These are phyloP conservation scores for Pediacus dermestoides DNA, from an alignment of 2,888 invertebrate genomes.

Conservation along the genomic window DNA sequence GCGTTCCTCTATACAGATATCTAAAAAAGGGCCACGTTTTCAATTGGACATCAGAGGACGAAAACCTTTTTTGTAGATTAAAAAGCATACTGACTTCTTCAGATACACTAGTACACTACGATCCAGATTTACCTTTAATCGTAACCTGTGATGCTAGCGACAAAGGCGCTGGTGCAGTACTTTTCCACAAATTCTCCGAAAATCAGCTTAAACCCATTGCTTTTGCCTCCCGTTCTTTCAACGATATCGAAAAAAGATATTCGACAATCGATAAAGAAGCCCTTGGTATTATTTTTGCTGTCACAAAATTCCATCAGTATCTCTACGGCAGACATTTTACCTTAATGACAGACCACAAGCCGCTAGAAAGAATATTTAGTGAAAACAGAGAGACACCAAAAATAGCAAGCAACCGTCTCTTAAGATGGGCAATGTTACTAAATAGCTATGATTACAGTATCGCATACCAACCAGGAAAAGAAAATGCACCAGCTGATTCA, in stretches of 20 bases:
- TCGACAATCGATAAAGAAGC: constrained; percentile 22
- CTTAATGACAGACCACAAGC: constrained; percentile 16
- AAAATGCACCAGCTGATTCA: constrained; percentile 15
- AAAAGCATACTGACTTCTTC: constrained; percentile 16
- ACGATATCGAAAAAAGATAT: constrained; percentile 16
- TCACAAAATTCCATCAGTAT: constrained; percentile 16
- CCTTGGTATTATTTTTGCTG: constrained; percentile 16
- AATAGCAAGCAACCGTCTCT: constrained; percentile 15
- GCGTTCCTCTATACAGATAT: constrained; percentile 17
- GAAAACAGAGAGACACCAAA: constrained; percentile 11
- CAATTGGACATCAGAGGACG: constrained; percentile 15
- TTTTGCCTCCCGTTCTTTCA: constrained; percentile 17
- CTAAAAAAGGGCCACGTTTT: constrained; percentile 16
- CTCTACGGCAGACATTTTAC: constrained; percentile 13
- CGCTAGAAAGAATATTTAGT: constrained; percentile 16
- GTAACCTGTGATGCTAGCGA: constrained; percentile 17
- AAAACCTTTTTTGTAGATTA: constrained; percentile 15
- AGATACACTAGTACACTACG: constrained; percentile 20
- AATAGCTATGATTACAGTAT: constrained; percentile 13
- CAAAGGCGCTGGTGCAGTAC: constrained; percentile 15
- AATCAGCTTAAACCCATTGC: constrained; percentile 14
- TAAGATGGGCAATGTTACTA: constrained; percentile 17
- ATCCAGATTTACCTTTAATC: constrained; percentile 12
- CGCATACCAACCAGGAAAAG: constrained; percentile 10
- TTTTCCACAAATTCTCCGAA: constrained; percentile 10